phyloP scores from a whole-genome alignment of 2,888 invertebrate genomes.

The Fabriciana adippe region DNA sequence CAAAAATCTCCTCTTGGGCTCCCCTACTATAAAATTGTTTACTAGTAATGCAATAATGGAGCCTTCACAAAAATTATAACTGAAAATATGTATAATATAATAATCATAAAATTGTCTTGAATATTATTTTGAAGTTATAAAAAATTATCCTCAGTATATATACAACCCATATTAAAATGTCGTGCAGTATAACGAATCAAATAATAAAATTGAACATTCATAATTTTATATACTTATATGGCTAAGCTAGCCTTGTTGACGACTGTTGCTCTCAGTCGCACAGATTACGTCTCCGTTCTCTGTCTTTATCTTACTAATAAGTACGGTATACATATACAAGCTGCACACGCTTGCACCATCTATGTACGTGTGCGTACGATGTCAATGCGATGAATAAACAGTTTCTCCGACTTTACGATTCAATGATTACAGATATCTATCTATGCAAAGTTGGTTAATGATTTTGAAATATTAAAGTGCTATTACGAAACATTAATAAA shows the following conservation, averaged over 20 bases:
- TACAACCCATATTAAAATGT: constrained; percentile 74
- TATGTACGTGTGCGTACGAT: constrained; percentile 50
- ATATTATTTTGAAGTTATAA: too few species aligned
- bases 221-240: constrained; percentile 65
- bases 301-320: constrained; percentile 75
- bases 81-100: too few species aligned
- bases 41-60: too few species aligned
- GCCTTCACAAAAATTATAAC: too few species aligned
- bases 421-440: constrained; percentile 75
- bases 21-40: too few species aligned
- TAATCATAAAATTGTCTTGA: too few species aligned
- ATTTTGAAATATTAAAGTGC: constrained; percentile 62
- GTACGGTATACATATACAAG: constrained; percentile 54
- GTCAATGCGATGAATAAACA: constrained; percentile 79
- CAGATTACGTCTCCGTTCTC: constrained; percentile 53
- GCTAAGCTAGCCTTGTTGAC: constrained; percentile 78
- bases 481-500: constrained; percentile 43
- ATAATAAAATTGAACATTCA: constrained; percentile 74
- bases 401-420: constrained; percentile 80
- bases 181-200: constrained; percentile 74
- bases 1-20: too few species aligned
- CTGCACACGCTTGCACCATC: constrained; percentile 49
- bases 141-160: constrained; percentile 42
- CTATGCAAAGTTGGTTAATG: constrained; percentile 75
- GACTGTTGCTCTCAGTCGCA: constrained; percentile 64